phyloP scores from a whole-genome alignment of 2,888 invertebrate species.

The Julus scandinavius region DNA sequence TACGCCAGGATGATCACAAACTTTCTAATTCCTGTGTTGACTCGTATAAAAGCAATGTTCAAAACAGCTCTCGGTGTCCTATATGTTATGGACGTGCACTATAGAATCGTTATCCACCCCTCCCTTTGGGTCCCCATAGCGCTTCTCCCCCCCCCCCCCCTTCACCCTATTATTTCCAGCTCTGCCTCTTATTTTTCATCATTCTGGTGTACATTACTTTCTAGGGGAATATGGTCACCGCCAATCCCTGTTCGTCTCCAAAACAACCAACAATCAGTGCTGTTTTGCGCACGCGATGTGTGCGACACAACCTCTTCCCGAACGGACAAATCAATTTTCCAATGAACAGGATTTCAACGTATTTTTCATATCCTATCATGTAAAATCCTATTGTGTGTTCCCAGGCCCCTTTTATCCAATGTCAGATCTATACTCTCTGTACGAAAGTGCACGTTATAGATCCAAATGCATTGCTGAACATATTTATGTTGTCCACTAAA shows the following conservation, averaged over 20 bases:
- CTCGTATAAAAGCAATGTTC: neutral
- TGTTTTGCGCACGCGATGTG: constrained; percentile 39
- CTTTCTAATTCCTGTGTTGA: constrained; percentile 5
- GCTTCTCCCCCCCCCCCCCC: neutral
- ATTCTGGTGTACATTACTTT: neutral
- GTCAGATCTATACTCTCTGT: constrained; percentile 9
- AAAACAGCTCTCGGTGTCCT: neutral
- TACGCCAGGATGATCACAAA: constrained; percentile 2
- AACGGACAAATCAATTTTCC: constrained; percentile 45
- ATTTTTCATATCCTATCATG: constrained; percentile 42
- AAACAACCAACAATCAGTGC: constrained; percentile 52
- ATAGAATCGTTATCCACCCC: neutral
- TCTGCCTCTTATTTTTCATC: constrained; percentile 20
- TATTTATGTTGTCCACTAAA: neutral
- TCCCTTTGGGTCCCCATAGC: neutral
- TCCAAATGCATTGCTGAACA: constrained; percentile 43
- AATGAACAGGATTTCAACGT: constrained; percentile 27
- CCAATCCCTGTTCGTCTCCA: constrained; percentile 51
- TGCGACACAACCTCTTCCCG: constrained; percentile 37
- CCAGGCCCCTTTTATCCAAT: constrained; percentile 25
- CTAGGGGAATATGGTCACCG: neutral
- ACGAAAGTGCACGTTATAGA: constrained; percentile 5
- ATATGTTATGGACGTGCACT: neutral
- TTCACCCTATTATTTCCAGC: neutral
- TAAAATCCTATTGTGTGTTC: constrained; percentile 1